Evolutionary conservation across 1,140 invertebrate species (phyloP), one percentile per base, ranked within the genome.

Genomic region (Lanistes nyassanus): DNA sequence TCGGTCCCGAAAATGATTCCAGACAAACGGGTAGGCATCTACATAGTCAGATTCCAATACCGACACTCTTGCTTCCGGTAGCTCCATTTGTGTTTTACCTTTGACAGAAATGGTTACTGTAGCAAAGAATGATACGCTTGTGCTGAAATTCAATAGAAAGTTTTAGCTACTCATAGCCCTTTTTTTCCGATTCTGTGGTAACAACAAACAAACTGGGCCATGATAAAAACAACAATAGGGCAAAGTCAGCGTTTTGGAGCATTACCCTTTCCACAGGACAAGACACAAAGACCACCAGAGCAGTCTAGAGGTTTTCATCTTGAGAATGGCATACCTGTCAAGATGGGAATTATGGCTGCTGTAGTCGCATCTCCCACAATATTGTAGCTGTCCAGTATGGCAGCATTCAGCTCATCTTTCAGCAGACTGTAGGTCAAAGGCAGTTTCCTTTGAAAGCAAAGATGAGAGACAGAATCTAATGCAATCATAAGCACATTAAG

Each of bases 321-420:
- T n/a, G n/a, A n/a, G n/a, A 23, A 58, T 16, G 34, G 47, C 72
- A 75, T 75, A 85, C 84, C 86, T 76, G 85, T 83, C 9, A 87
- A 76, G 42, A 87, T 79, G n/a, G 86, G 84, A 56, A 86, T 82
- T 0, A 86, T 53, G 36, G 82, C 81, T 1, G 85, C 83, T 16
- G 84, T 84, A 13, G 86, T 87, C 21, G 80, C 86, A 81, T 87
- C 86, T 0, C 86, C 86, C 7, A 87, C 82, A 71, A 86, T 87
- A 71, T 87, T 87, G 71, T 87, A 86, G 19, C 80, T 82, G 76
- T 87, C 74, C 65, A 86, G 74, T 55, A 85, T 77, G 0, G 80
- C 78, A 21, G 82, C 76, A 26, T 77, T 79, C 42, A 86, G 75
- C 13, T 75, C 74, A 36, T 84, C 79, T 72, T 81, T 82, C 37